phyloP scores from a whole-genome alignment of 2,797 vertebrate genomes.

The Chloroceryle amazona region DNA sequence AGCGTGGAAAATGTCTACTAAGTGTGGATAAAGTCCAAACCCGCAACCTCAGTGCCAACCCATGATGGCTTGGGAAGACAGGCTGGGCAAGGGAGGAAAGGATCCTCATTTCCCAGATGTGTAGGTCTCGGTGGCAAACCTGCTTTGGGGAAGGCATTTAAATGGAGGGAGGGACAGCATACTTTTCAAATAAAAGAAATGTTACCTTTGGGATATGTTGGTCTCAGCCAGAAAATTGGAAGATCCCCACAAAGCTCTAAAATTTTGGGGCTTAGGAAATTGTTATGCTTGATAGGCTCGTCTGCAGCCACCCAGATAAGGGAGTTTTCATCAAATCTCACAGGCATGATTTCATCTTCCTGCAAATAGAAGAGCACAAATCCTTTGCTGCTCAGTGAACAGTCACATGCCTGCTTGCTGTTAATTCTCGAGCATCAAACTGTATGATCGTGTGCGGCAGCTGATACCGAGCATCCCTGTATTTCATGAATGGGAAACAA shows the following conservation, averaged over 20 bases:
- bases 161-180: neutral
- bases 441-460: neutral
- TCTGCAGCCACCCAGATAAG: slow-evolving; percentile 91
- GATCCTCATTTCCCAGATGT: neutral
- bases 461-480: neutral
- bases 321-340: slow-evolving; percentile 89
- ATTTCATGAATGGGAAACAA: neutral
- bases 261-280: slow-evolving; percentile 91
- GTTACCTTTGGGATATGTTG: slow-evolving; percentile 88
- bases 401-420: neutral
- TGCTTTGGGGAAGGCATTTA: neutral
- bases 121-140: neutral
- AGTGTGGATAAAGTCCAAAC: neutral
- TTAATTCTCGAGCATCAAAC: slow-evolving; percentile 35
- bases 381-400: slow-evolving; percentile 38
- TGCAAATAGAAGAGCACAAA: slow-evolving; percentile 74
- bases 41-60: neutral
- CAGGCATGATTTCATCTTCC: slow-evolving; percentile 92
- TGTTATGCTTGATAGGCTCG: slow-evolving; percentile 88
- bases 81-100: neutral
- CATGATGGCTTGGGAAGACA: accelerated
- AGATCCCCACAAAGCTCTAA: slow-evolving; percentile 88
- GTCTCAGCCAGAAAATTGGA: slow-evolving; percentile 93
- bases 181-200: neutral
- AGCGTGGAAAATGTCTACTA: neutral